Base-by-base conservation (phyloP, 2,113 vertebrate genomes). In the Thomomys bottae region DNA sequence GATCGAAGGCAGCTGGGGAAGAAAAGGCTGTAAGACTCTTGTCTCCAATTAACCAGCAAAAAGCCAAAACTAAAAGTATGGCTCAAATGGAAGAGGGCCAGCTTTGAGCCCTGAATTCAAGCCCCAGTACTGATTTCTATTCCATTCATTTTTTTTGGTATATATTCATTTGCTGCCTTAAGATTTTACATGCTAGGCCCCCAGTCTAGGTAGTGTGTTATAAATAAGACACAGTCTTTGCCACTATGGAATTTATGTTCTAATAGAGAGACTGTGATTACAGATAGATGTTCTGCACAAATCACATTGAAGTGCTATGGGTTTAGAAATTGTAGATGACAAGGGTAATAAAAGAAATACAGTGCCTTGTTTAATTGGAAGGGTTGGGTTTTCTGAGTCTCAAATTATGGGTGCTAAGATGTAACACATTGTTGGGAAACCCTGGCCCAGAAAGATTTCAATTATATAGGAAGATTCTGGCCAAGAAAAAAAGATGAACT, bases 101-200 rank as follows among this genome's bases (percentile, higher is more conserved):
- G 45, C 45, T 49, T 49, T 49, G 45, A 49, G 45, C 45, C 45
- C 11, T 49, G 45, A 49, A 12, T 49, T 49, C 45, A 49, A 49
- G 45, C 45, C 14, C 45, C 45, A 49, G 45, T 49, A 49, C 3
- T 49, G 9, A 49, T 49, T 49, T 38, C 66, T 57, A 34, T 73
- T 71, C 14, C 67, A 59, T 64, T 80, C 42, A 66, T 80, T 78
- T 34, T 59, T 61, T 77, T 14, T 23, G 61, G 21, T n/a, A 36
- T 12, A 70, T 82, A 32, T 45, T 89, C 85, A 68, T 82, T 90
- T 90, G 79, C 21, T 42, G 66, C 24, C 17, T 92, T 83, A 54
- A 45, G 73, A 45, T 59, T 49, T n/a, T 49, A 61, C 15, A 1
- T 92, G 11, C 59, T 54, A 86, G 77, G n/a, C 24, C 28, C 68